Base-by-base conservation (phyloP, 2,797 vertebrate genomes). In the Sciurus vulgaris region DNA sequence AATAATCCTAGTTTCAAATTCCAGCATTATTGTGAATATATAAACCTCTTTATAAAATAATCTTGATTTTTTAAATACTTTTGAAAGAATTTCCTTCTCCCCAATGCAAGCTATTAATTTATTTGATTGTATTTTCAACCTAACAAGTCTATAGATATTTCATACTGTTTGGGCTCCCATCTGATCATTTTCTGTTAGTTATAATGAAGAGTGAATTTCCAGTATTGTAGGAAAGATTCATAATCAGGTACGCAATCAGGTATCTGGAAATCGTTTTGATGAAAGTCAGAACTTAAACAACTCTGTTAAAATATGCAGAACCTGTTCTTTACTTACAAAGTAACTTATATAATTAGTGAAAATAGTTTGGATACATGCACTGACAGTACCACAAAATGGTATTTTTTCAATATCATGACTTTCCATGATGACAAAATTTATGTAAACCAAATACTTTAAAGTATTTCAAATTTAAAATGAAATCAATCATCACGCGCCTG, bases 231-330 rank as follows among this genome's bases (percentile, higher is more conserved):
- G 6, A 95, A 92, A 90, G 12, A 63, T 26, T 81, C 18, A 56
- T 3, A 24, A 70, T 86, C 28, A 82, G 20, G 2, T 26, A 47
- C 30, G 3, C 33, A 91, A 28, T 84, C 4, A 79, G 30, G 49
- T 65, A 59, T 95, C 74, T 74, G 1, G 44, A 85, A 89, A 90
- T 20, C 49, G 49, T 74, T 86, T 93, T 22, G 74, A 15, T 90
- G n/a, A 87, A 89, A 70, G 47, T 5, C 74, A 11, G 28, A 96
- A 63, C 18, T 74, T 33, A 88, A 84, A 95, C n/a, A 67, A 28
- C 28, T n/a, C 41, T 81, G n/a, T 35, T 76, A 89, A 70, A 41
- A 67, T 22, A 38, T n/a, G 6, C 2, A 81, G 12, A 93, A 20
- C 11, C 4, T 69, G 38, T 35, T 3, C 26, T 86, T 95, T 92